phyloP scores from a whole-genome alignment of 2,888 invertebrate genomes.

The Leptodirus hochenwartii region DNA sequence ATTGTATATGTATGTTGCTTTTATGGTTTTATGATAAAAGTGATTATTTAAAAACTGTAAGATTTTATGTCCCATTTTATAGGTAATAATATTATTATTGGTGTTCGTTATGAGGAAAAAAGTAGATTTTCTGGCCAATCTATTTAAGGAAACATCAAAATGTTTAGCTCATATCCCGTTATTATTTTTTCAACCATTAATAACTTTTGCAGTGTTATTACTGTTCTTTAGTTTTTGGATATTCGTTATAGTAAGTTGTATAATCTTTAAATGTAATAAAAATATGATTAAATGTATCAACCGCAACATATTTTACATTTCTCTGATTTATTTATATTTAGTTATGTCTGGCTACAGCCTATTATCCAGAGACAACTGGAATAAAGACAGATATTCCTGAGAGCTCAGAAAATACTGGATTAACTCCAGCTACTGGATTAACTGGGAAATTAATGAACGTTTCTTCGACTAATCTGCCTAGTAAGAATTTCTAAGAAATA shows the following conservation, averaged over 20 bases:
- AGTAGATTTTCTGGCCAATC: constrained; percentile 60
- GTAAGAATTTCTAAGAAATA: too few species aligned
- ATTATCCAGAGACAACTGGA: constrained; percentile 32
- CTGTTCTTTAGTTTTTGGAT: constrained; percentile 78
- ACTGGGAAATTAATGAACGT: too few species aligned
- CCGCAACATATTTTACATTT: too few species aligned
- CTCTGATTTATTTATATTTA: constrained; percentile 16
- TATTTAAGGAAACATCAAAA: constrained; percentile 80
- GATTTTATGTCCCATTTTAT: constrained; percentile 17
- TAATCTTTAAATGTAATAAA: too few species aligned
- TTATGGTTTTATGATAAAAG: not conserved
- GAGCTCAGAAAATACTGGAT: constrained; percentile 11
- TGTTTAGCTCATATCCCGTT: constrained; percentile 73
- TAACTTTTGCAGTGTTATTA: constrained; percentile 64
- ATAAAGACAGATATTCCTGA: constrained; percentile 12
- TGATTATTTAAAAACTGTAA: constrained; percentile 5
- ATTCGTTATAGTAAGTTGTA: constrained; percentile 52
- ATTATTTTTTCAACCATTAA: constrained; percentile 64
- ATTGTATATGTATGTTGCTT: constrained; percentile 4
- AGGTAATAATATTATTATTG: constrained; percentile 55
- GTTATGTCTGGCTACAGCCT: constrained; percentile 67
- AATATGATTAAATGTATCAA: too few species aligned
- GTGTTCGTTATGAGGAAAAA: constrained; percentile 63
- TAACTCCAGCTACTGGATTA: too few species aligned
- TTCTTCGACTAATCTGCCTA: too few species aligned